Conservation (phyloP, 2,797 vertebrate species). For the Tamandua tetradactyla region DNA sequence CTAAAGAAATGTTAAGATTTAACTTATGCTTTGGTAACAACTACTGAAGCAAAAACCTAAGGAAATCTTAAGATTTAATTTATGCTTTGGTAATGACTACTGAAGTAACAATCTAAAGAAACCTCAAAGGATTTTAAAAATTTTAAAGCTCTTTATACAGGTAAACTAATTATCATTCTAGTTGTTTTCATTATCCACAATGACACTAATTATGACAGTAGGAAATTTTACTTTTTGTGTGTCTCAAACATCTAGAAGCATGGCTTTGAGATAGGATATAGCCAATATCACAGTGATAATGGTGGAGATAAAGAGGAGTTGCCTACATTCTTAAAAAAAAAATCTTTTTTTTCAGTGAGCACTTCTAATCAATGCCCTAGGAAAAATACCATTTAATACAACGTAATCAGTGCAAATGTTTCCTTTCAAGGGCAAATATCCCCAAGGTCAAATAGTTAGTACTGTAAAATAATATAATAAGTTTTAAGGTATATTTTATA, state of each 20-base stretch:
- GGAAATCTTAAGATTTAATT: too few species aligned
- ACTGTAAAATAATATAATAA: neutral
- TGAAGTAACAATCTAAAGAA: too few species aligned
- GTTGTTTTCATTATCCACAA: neutral
- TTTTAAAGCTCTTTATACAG: neutral
- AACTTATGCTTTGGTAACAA: too few species aligned
- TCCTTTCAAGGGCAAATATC: slow-evolving; percentile 15
- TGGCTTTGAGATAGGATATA: too few species aligned
- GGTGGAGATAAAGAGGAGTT: too few species aligned
- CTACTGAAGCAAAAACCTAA: too few species aligned
- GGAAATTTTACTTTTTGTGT: neutral
- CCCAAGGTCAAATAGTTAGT: neutral
- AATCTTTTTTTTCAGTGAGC: neutral
- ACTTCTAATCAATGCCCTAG: neutral
- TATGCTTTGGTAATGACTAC: too few species aligned
- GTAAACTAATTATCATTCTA: neutral
- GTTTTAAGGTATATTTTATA: too few species aligned
- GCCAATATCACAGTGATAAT: too few species aligned
- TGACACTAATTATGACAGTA: neutral
- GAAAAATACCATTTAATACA: neutral
- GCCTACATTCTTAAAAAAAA: too few species aligned
- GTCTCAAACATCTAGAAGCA: neutral
- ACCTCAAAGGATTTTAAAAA: neutral
- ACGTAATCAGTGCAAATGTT: neutral
- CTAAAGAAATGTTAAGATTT: too few species aligned